Evolutionary conservation across 2,113 vertebrate genomes (phyloP).

Genomic region (Malurus cyaneus): DNA sequence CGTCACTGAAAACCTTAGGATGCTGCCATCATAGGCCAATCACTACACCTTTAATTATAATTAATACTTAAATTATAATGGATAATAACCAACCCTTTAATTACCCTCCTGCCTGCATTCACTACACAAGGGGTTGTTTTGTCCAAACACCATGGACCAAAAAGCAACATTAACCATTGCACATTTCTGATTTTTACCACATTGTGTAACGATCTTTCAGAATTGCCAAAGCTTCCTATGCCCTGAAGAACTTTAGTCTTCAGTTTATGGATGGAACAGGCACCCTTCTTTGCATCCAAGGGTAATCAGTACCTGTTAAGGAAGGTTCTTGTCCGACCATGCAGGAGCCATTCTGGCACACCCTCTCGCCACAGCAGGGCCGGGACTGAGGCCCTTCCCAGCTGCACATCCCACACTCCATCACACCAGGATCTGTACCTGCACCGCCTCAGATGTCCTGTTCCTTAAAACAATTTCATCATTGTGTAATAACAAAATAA

Average conservation of each 20-base stretch:
- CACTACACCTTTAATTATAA: not conserved
- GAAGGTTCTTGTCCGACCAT: not conserved
- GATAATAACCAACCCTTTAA: not conserved
- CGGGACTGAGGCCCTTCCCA: not conserved
- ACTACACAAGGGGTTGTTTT: not conserved
- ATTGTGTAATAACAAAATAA: not conserved
- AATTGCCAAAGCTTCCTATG: not conserved
- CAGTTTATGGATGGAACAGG: not conserved
- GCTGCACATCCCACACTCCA: not conserved
- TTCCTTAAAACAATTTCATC: not conserved
- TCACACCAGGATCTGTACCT: fast-evolving
- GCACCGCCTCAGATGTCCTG: not conserved
- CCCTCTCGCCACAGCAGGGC: fast-evolving
- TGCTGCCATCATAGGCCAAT: not conserved
- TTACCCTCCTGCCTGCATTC: not conserved
- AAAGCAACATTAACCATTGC: fast-evolving
- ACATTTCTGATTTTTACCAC: not conserved
- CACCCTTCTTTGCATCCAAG: not conserved
- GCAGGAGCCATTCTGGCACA: not conserved
- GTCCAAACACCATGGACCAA: not conserved
- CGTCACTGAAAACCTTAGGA: not conserved
- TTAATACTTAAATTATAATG: not conserved
- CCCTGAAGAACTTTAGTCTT: not conserved
- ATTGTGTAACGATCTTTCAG: not conserved
- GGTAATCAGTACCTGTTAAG: not conserved